Evolutionary conservation across 2,797 vertebrate species (phyloP).

Genomic region (Varecia variegata): DNA sequence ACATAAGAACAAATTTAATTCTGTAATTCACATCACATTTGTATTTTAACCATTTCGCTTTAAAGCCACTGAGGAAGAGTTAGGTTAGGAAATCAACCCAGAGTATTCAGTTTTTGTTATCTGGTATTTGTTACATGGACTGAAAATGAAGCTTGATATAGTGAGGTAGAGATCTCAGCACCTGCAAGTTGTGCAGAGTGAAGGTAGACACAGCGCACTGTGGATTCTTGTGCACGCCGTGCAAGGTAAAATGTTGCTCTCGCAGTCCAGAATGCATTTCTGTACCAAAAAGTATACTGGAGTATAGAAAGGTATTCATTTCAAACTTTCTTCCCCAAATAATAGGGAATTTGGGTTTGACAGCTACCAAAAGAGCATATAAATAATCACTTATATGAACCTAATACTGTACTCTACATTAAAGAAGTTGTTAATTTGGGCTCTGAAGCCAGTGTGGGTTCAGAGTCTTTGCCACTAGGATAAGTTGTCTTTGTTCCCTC

Average conservation of each 20-base stretch:
- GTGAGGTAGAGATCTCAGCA: background rate
- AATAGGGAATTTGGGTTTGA: background rate
- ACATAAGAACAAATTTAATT: background rate
- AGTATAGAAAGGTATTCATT: background rate
- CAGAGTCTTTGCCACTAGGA: background rate
- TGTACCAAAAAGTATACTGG: background rate
- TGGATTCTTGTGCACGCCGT: background rate
- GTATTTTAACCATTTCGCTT: background rate
- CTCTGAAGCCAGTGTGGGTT: background rate
- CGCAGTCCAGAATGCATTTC: background rate
- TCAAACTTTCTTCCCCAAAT: background rate
- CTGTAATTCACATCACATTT: background rate
- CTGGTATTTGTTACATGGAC: background rate
- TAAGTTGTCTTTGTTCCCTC: background rate
- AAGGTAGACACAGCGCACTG: background rate
- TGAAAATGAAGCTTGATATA: background rate
- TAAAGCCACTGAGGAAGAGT: background rate
- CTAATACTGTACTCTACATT: background rate
- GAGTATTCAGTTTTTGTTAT: background rate
- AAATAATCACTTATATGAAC: background rate
- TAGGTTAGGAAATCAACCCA: background rate
- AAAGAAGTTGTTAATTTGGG: background rate
- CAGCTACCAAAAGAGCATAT: background rate
- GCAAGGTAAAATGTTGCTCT: background rate
- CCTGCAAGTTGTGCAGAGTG: background rate